phyloP scores from a whole-genome alignment of 2,797 vertebrate genomes.

The Anguilla marmorata region DNA sequence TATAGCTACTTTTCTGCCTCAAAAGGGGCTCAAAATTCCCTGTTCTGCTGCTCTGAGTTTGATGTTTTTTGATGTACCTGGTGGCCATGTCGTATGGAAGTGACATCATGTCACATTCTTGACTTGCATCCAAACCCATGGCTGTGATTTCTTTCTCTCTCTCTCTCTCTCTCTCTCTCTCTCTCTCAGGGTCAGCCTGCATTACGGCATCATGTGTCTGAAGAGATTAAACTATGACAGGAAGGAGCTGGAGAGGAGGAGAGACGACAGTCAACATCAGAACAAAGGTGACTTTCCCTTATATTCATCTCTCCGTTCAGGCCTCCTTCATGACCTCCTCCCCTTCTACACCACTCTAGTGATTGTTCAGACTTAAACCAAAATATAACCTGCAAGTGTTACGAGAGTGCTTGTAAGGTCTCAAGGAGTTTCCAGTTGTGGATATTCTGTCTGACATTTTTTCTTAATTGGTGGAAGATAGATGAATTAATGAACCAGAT shows the following conservation, averaged over 20 bases:
- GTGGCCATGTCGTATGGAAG: not conserved
- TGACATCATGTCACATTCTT: not conserved
- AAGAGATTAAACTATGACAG: conserved; percentile 91
- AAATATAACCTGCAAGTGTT: not conserved
- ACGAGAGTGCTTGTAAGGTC: not conserved
- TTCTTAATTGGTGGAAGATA: not conserved
- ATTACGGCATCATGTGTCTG: conserved; percentile 94
- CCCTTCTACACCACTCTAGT: not conserved
- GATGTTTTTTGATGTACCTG: not conserved
- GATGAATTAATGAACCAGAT: not conserved
- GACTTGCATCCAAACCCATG: not conserved
- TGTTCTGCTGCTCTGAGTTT: not conserved
- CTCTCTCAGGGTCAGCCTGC: conserved; percentile 82
- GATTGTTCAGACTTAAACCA: not conserved
- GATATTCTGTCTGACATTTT: not conserved
- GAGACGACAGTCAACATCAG: conserved; percentile 85
- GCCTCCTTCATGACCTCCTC: not conserved
- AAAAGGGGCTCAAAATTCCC: not conserved
- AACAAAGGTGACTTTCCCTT: conserved; percentile 78
- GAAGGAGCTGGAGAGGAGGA: conserved; percentile 86
- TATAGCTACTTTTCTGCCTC: not conserved
- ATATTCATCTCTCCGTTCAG: not conserved
- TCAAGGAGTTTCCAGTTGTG: not conserved
- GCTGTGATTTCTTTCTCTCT: not conserved
- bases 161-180: conserved; percentile 6